Percentiles rank a stretch among this genome's conserved stretches.
These are phyloP conservation scores for Mesorhabditis belari DNA, from an alignment of 2,888 invertebrate genomes.

Conservation along the genomic window DNA sequence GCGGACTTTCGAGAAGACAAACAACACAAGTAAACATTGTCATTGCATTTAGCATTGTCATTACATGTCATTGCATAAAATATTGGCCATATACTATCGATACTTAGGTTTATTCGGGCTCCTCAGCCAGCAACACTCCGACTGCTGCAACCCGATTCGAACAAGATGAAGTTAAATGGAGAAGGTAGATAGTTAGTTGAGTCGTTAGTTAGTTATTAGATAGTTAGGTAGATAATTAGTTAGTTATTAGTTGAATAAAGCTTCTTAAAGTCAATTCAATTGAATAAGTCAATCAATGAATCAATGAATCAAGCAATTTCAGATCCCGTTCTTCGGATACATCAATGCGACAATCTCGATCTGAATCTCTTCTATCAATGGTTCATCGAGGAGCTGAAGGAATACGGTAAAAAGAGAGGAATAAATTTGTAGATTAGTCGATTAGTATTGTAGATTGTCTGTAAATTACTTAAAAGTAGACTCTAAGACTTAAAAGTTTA, in stretches of 20 bases:
- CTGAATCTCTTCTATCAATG: slow-evolving; percentile 33
- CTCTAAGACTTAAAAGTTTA: no score
- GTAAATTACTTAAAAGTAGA: not conserved
- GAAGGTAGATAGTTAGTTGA: not conserved
- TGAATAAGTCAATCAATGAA: no score
- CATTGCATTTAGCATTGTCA: no score
- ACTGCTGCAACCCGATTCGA: not conserved
- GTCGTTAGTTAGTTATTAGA: no score
- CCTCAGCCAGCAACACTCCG: slow-evolving; percentile 3
- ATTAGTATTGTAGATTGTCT: not conserved
- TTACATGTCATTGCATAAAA: no score
- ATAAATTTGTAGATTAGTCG: slow-evolving; percentile 14
- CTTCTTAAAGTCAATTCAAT: no score
- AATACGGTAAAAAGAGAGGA: slow-evolving; percentile 29
- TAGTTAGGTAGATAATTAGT: no score
- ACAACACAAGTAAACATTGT: slow-evolving; percentile 22
- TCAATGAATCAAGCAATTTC: slow-evolving; percentile 12
- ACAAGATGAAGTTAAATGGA: not conserved
- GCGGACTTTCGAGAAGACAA: slow-evolving; percentile 12
- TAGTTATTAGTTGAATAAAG: no score
- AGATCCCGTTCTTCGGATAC: slow-evolving; percentile 34
- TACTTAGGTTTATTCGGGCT: slow-evolving; percentile 25
- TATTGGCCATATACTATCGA: no score
- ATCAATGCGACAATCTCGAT: slow-evolving; percentile 20
- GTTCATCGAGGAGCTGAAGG: slow-evolving; percentile 39